Evolutionary conservation across 2,888 invertebrate genomes (phyloP), one percentile per base, ranked within the genome.

Genomic region (Linnaemya tessellans): DNA sequence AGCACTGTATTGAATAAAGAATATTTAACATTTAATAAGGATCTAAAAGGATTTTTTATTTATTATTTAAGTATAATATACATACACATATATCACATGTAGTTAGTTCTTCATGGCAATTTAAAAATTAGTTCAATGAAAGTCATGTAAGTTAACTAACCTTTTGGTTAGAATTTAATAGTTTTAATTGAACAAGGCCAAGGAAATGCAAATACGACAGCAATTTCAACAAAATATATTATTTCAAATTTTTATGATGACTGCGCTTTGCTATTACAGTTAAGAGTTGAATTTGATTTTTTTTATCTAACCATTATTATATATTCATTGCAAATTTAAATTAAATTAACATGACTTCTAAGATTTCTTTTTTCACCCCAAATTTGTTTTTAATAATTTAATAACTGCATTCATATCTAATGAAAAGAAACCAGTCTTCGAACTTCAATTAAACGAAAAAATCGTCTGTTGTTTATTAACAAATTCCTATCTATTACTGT

Each of bases 1-100:
- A 41, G 22, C 25, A 41, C 8, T 38, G 8, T n/a, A 54, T 70
- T 56, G 41, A 71, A 20, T 41, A 56, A 56, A 41, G 15, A 70
- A 30, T 30, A 70, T 5, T 30, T 10, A 15, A 11, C 22, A 20
- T 35, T 25, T 22, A 51, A 51, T 7, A 51, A 51, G 7, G 18
- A 20, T 18, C 49, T 10, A 9, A 20, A 18, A 51, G 20, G 18
- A 51, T 51, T 51, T 18, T 51, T n/a, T n/a, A n/a, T n/a, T n/a
- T n/a, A n/a, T n/a, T n/a, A n/a, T n/a, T 30, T n/a, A 18, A 49
- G n/a, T n/a, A 46, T 15, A 38, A 46, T 46, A 46, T 10, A n/a
- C 15, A 46, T 13, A 1, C 13, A 46, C 13, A 20, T 20, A 9
- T n/a, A n/a, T n/a, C n/a, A n/a, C 3, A 20, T 51, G 49, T 51